Conservation (phyloP, 2,113 vertebrate genomes). For the Actinemys pallida region DNA sequence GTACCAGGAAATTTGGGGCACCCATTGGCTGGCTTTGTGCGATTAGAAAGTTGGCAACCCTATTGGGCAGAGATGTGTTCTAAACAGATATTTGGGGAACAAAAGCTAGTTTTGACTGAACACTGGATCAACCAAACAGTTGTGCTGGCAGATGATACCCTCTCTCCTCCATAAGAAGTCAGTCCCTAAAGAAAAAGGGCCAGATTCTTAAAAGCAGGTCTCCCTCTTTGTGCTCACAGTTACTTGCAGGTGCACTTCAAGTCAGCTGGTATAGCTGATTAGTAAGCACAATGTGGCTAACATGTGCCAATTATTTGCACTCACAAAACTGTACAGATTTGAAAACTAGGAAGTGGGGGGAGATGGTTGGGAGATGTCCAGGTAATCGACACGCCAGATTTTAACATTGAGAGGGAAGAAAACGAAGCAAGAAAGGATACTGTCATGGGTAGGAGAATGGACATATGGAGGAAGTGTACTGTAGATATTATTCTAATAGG, state of each 20-base stretch:
- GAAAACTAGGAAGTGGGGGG: neutral
- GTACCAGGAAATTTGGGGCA: too few relatives aligned
- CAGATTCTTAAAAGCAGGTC: neutral
- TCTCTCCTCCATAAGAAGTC: neutral
- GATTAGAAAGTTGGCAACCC: too few relatives aligned
- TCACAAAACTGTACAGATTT: neutral
- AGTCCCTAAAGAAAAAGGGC: neutral
- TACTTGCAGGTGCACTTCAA: neutral
- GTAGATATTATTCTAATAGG: too few relatives aligned
- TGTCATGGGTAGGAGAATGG: too few relatives aligned
- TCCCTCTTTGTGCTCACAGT: neutral
- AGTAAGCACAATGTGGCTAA: neutral
- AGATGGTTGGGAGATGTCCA: too few relatives aligned
- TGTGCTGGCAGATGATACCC: neutral
- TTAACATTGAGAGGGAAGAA: too few relatives aligned
- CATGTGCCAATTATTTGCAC: neutral
- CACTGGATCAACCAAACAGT: neutral
- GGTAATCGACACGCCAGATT: too few relatives aligned
- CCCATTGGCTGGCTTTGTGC: too few relatives aligned
- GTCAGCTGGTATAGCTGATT: neutral
- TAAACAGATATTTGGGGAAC: neutral
- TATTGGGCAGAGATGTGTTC: neutral
- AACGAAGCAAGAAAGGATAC: too few relatives aligned
- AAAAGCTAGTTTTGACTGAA: neutral
- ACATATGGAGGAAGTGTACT: too few relatives aligned